Base-by-base conservation (phyloP, 35 echinoderm and acorn worm species). In the Patiria miniata region DNA sequence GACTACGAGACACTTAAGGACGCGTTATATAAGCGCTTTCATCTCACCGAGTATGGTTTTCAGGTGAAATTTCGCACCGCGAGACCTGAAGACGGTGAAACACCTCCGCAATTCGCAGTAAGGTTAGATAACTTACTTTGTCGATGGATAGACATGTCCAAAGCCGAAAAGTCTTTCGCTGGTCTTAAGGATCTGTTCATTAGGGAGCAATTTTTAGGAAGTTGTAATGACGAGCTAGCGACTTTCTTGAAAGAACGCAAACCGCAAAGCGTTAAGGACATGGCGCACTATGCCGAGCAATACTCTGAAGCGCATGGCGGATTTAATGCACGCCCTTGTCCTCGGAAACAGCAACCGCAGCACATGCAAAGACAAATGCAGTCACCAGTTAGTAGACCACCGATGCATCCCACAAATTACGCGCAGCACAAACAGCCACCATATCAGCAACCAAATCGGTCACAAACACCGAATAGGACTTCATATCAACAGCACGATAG, bases 151-250 rank as follows among this genome's bases (percentile, higher is more conserved):
- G n/a, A n/a, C n/a, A n/a, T n/a, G n/a, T n/a, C n/a, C n/a, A n/a
- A n/a, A n/a, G n/a, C n/a, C n/a, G n/a, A n/a, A n/a, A n/a, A n/a
- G n/a, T n/a, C n/a, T 87, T 53, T 59, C 7, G 8, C 18, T 59
- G 26, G 85, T 83, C 8, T 57, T 87, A 26, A 82, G 79, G 89
- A 91, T 29, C 86, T 91, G 44, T 37, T 91, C 2, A 37, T 91
- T 8, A 85, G 51, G 53, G 82, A 86, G 36, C 89, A 91, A 60
- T 37, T 80, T 79, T 26, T 38, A 1, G 61, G 68, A 30, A 60
- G 68, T 0, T 89, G 78, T 53, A 33, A 36, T 5, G 21, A 18
- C 32, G 42, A 79, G 33, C 58, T 83, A 36, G 53, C 78, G 21
- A 1, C 83, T 4, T 89, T 89, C 37, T 26, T 89, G 22, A 89